A percentile compares a stretch with the other conserved stretches of the same genome.
These are phyloP conservation scores for Tenthredo amoena DNA, from an alignment of 2,888 invertebrate species.

Conservation along the genomic window DNA sequence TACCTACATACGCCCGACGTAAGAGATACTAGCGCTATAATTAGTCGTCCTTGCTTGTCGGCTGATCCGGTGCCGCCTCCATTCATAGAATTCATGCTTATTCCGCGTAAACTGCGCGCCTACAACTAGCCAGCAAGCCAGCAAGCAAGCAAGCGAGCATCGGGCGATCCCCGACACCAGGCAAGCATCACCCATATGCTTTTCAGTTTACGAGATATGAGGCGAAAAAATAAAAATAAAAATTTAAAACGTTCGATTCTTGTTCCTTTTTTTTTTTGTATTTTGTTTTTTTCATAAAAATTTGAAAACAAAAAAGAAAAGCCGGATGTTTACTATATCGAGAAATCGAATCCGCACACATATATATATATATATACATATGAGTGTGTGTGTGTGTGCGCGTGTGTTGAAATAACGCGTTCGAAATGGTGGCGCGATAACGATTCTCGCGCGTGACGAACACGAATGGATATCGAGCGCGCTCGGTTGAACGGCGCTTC, in stretches of 20 bases:
- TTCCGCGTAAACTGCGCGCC: conserved; percentile 37
- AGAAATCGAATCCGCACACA: too few relatives aligned
- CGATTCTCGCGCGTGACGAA: not conserved
- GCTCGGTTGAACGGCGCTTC: not conserved
- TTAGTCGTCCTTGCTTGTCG: conserved; percentile 75
- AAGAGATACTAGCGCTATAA: conserved; percentile 70
- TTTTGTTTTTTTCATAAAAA: not conserved
- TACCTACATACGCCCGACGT: conserved; percentile 60
- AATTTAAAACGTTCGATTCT: not conserved
- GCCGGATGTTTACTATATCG: too few relatives aligned
- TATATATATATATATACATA: not conserved
- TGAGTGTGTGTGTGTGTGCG: not conserved
- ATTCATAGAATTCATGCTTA: conserved; percentile 71
- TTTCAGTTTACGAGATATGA: not conserved
- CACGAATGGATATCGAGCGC: conserved; percentile 31
- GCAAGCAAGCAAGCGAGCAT: not conserved
- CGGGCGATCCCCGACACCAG: not conserved
- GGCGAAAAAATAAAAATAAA: not conserved
- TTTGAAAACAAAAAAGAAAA: not conserved
- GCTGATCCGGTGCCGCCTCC: conserved; percentile 72
- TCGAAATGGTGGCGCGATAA: conserved; percentile 14
- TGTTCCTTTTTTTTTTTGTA: not conserved
- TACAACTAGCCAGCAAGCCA: not conserved
- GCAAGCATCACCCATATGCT: not conserved
- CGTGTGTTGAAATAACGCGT: not conserved